Evolutionary conservation across 2,797 vertebrate species (phyloP).

Genomic region (Danio albolineatus): DNA sequence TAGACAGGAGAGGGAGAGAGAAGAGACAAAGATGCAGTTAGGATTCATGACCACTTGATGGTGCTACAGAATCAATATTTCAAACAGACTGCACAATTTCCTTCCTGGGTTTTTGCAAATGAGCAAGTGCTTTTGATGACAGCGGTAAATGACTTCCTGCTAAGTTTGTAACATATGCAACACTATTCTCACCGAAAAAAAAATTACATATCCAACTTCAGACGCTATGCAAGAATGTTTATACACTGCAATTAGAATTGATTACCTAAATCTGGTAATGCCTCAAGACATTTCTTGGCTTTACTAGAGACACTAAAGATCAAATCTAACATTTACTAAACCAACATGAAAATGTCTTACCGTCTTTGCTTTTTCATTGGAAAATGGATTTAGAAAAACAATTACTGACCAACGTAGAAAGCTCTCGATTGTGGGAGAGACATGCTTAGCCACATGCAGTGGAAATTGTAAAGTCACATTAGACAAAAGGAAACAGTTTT

Average conservation of each 20-base stretch:
- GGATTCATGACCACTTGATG: constrained; percentile 29
- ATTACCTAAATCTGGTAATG: not conserved
- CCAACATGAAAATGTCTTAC: constrained; percentile 47
- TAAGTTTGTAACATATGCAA: not conserved
- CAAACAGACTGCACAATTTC: not conserved
- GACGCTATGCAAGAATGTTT: not conserved
- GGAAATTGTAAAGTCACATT: constrained; percentile 17
- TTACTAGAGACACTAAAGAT: not conserved
- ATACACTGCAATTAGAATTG: not conserved
- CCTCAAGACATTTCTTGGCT: not conserved
- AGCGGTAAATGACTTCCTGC: not conserved
- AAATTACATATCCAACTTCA: not conserved
- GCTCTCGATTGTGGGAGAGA: not conserved
- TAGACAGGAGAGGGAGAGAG: not conserved
- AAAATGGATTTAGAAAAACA: not conserved
- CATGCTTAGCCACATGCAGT: not conserved
- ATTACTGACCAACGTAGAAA: constrained; percentile 25
- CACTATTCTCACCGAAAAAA: not conserved
- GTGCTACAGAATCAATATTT: not conserved
- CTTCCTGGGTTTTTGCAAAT: not conserved
- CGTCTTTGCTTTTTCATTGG: constrained; percentile 56
- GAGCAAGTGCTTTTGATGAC: not conserved
- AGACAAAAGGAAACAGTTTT: constrained; percentile 17
- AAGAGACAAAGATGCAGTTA: not conserved
- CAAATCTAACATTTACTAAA: not conserved